phyloP scores from a whole-genome alignment of 2,113 vertebrate genomes.

The Nerophis ophidion region DNA sequence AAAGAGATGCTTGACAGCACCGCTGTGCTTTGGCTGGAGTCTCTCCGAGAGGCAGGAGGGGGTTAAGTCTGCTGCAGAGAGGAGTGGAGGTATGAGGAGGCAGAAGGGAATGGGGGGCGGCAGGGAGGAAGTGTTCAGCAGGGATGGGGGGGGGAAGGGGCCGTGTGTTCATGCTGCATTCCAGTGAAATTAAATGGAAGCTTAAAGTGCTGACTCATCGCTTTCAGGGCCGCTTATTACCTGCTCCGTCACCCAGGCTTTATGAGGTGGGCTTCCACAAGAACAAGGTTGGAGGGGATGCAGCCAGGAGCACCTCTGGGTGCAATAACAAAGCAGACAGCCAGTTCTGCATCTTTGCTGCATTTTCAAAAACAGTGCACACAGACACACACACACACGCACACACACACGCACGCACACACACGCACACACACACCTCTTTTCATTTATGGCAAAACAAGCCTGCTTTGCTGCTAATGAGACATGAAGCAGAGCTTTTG shows the following conservation, averaged over 20 bases:
- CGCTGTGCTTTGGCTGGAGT: conserved; percentile 16
- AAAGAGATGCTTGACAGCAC: conserved; percentile 23
- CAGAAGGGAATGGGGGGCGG: conserved; percentile 17
- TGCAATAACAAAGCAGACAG: conserved; percentile 54
- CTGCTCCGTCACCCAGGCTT: conserved; percentile 64
- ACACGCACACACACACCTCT: not conserved
- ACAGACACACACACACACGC: not conserved
- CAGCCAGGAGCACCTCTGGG: conserved; percentile 43
- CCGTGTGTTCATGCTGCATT: conserved; percentile 40
- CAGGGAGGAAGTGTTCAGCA: conserved; percentile 5
- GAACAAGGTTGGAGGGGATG: conserved; percentile 39
- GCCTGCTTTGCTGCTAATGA: conserved; percentile 51
- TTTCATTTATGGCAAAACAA: conserved; percentile 35
- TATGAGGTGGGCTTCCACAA: conserved; percentile 50
- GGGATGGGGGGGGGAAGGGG: not conserved
- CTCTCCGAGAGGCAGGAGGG: conserved; percentile 41
- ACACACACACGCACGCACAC: too few relatives aligned
- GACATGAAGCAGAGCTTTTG: conserved; percentile 44
- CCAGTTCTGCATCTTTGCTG: conserved; percentile 43
- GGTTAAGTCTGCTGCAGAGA: conserved; percentile 63
- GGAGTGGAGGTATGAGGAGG: conserved; percentile 35
- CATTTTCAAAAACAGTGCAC: conserved; percentile 10
- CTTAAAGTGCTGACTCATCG: conserved; percentile 75
- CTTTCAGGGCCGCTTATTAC: conserved; percentile 66
- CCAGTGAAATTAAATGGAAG: conserved; percentile 70